A percentile compares a stretch with the other conserved stretches of the same genome.
These are phyloP conservation scores for Pachypanchax playfairii DNA, from an alignment of 2,113 vertebrate species.

Conservation along the genomic window DNA sequence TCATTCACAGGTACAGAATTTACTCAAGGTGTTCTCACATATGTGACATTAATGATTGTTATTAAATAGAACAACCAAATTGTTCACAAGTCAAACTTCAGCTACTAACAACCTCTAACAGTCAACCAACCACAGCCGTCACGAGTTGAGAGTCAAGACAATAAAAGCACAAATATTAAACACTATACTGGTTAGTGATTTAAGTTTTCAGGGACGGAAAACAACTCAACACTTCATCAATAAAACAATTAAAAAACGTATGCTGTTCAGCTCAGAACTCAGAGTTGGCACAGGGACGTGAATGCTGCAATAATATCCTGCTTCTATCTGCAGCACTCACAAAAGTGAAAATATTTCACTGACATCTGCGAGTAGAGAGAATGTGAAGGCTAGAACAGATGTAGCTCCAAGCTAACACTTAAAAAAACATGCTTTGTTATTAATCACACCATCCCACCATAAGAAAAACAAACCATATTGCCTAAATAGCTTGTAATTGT, in stretches of 20 bases:
- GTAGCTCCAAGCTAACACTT: conserved; percentile 9
- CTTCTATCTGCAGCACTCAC: neutral
- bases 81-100: neutral
- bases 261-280: neutral
- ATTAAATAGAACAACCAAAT: neutral
- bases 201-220: neutral
- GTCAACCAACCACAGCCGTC: too few species aligned
- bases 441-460: neutral
- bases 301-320: neutral
- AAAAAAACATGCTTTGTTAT: conserved; percentile 9
- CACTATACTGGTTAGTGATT: neutral
- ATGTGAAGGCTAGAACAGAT: neutral
- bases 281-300: neutral
- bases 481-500: conserved; percentile 1
- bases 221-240: too few species aligned
- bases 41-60: neutral
- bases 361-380: neutral
- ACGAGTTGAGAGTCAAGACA: too few species aligned
- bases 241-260: neutral
- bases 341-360: neutral
- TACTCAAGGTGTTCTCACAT: neutral
- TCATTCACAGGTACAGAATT: neutral
- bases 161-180: neutral
- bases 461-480: neutral
- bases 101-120: too few species aligned